These are phyloP conservation scores for Siphlonurus alternatus DNA, from an alignment of 2,888 invertebrate genomes.

Conservation along the genomic window DNA sequence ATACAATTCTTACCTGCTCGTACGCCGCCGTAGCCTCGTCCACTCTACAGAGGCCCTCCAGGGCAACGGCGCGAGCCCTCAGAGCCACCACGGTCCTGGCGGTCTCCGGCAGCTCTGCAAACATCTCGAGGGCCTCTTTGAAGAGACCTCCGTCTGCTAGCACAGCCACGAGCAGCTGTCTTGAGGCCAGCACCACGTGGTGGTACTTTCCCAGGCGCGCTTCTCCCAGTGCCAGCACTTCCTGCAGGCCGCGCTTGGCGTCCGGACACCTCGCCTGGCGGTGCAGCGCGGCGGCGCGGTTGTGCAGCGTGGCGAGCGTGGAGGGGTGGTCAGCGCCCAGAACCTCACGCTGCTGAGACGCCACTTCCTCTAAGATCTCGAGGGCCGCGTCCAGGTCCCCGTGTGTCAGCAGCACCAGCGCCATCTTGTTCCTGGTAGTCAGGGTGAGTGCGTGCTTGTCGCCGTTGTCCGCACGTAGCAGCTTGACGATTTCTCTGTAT, in stretches of 20 bases:
- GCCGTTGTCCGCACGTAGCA: too few relatives aligned
- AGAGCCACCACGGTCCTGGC: background rate
- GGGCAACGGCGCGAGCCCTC: too few relatives aligned
- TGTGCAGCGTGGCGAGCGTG: background rate
- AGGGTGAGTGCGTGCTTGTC: background rate
- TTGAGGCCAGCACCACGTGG: background rate
- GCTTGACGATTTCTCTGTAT: too few relatives aligned
- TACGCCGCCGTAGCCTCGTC: too few relatives aligned
- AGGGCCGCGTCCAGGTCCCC: background rate
- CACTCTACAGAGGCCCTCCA: too few relatives aligned
- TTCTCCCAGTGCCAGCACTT: background rate
- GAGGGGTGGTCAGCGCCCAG: background rate
- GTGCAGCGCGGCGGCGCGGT: background rate
- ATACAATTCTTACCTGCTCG: too few relatives aligned
- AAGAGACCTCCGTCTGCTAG: background rate
- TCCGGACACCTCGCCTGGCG: background rate
- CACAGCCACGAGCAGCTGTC: background rate
- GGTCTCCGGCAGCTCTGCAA: background rate
- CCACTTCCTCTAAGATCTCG: background rate
- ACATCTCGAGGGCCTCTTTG: background rate
- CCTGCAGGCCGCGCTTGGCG: background rate
- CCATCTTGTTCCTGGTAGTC: background rate
- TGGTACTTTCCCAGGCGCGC: background rate
- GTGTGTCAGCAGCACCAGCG: background rate
- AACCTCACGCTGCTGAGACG: background rate